phyloP scores from a whole-genome alignment of 2,888 invertebrate species.

The Agonopterix heracliana region DNA sequence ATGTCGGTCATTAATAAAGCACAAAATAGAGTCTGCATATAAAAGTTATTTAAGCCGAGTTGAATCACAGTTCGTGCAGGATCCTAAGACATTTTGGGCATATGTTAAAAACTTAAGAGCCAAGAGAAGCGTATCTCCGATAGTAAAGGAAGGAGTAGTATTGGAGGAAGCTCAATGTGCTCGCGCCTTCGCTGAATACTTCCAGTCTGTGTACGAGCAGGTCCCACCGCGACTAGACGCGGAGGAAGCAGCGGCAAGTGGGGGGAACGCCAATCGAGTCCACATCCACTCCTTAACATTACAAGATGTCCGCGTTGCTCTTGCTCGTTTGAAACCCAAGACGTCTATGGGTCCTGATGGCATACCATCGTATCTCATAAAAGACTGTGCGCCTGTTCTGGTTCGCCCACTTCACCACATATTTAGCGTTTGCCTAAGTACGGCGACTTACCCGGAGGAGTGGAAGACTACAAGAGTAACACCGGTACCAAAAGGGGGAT shows the following conservation, averaged over 20 bases:
- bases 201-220: slow-evolving; percentile 7
- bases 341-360: slow-evolving; percentile 13
- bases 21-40: slow-evolving; percentile 4
- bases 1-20: slow-evolving; percentile 7
- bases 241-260: slow-evolving; percentile 2
- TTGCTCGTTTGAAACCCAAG: slow-evolving; percentile 5
- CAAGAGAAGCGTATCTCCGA: neutral
- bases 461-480: slow-evolving; percentile 11
- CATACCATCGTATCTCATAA: slow-evolving; percentile 12
- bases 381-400: slow-evolving; percentile 5
- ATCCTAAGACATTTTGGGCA: slow-evolving; percentile 14
- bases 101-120: slow-evolving; percentile 6
- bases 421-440: slow-evolving; percentile 5
- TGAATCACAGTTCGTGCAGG: slow-evolving; percentile 6
- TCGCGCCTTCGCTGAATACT: neutral
- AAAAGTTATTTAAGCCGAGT: slow-evolving; percentile 3
- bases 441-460: slow-evolving; percentile 1
- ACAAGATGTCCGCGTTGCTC: neutral
- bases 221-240: slow-evolving; percentile 2
- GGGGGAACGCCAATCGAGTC: slow-evolving; percentile 1
- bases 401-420: slow-evolving; percentile 7
- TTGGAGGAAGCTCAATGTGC: slow-evolving; percentile 8
- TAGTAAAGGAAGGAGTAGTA: slow-evolving; percentile 6
- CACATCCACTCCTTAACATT: neutral
- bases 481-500: slow-evolving; percentile 10